Evolutionary conservation across 2,888 invertebrate species (phyloP).

Genomic region (Idaea aversata): DNA sequence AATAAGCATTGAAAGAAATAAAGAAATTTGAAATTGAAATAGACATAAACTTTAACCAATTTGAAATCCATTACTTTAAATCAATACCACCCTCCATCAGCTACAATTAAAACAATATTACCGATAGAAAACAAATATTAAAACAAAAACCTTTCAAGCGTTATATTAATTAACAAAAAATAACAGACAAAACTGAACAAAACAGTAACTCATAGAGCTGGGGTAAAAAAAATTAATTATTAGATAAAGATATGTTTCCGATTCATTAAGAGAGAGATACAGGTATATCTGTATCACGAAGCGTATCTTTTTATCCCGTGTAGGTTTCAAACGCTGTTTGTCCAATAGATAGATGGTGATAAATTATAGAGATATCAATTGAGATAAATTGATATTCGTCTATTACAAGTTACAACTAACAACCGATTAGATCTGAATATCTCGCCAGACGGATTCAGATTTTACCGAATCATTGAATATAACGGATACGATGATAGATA

Average conservation of each 20-base stretch:
- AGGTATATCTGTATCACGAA: background rate
- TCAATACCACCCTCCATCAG: background rate
- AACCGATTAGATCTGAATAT: no score
- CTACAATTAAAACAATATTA: slow-evolving; percentile 1
- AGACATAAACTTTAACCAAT: background rate
- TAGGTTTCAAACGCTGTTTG: no score
- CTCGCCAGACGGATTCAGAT: background rate
- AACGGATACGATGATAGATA: background rate
- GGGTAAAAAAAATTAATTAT: background rate
- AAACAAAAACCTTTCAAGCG: background rate
- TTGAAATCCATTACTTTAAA: background rate
- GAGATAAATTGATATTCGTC: no score
- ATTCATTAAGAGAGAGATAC: background rate
- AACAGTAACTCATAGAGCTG: background rate
- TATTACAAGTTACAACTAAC: no score
- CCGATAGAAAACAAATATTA: background rate
- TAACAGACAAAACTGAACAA: slow-evolving; percentile 10
- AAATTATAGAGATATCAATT: no score
- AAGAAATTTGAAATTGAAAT: no score
- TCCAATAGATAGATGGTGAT: no score
- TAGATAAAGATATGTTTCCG: background rate
- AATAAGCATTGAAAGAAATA: no score
- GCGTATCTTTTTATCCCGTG: no score
- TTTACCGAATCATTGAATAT: background rate
- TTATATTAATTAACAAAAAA: slow-evolving; percentile 26